Evolutionary conservation across 2,888 invertebrate genomes (phyloP).

Genomic region (Microctonus hyperodae): DNA sequence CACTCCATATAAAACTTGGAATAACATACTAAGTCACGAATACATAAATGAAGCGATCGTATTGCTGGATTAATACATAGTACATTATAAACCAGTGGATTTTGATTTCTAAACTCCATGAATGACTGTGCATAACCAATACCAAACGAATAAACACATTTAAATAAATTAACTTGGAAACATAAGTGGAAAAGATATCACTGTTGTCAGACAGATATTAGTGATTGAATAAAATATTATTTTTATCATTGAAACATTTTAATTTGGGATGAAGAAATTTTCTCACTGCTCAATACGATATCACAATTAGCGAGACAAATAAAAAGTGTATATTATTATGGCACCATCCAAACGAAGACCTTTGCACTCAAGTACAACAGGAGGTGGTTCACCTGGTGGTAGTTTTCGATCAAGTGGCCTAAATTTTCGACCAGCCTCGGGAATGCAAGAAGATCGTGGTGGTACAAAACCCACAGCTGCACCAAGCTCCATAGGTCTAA

Average conservation of each 20-base stretch:
- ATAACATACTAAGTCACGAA: too few species aligned
- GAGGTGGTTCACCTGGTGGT: constrained; percentile 35
- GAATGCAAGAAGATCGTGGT: constrained; percentile 65
- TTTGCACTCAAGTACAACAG: constrained; percentile 40
- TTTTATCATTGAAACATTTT: neutral
- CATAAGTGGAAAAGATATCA: too few species aligned
- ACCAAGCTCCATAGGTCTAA: constrained; percentile 82
- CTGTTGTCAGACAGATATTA: too few species aligned
- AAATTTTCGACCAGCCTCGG: constrained; percentile 68
- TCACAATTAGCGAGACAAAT: neutral
- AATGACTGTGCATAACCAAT: constrained; percentile 18
- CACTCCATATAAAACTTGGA: neutral
- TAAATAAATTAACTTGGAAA: too few species aligned
- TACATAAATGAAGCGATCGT: neutral
- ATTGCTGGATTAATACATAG: constrained; percentile 7
- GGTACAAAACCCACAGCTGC: constrained; percentile 86
- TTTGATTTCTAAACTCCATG: constrained; percentile 16
- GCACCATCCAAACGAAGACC: constrained; percentile 49
- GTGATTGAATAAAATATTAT: neutral
- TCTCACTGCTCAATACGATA: neutral
- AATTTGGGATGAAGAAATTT: neutral
- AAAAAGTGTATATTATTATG: constrained; percentile 38
- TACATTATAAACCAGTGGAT: constrained; percentile 10
- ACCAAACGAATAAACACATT: neutral
- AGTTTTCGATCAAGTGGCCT: constrained; percentile 58